Evolutionary conservation across 92 coral and sea anemone genomes (phyloP).

Genomic region (Blastomussa wellsi): DNA sequence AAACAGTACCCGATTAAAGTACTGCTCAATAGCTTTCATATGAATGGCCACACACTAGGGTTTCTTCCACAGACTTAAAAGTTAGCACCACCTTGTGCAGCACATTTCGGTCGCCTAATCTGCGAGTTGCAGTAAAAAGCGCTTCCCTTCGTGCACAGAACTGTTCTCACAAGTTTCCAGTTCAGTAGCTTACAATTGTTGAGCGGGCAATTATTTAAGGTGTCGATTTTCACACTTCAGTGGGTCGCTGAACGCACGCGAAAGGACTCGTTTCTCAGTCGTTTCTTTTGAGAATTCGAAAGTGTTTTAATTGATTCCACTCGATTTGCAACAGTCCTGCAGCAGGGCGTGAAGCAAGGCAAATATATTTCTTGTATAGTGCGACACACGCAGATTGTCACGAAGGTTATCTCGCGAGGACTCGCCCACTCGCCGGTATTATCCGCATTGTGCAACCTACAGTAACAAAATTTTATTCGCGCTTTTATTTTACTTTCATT

Average conservation of each 20-base stretch:
- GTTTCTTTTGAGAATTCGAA: not conserved
- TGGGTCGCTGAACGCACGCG: slow-evolving; percentile 1
- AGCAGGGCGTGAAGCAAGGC: not conserved
- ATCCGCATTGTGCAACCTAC: not conserved
- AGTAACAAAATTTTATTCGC: not conserved
- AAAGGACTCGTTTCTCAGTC: not conserved
- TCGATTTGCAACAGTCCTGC: not conserved
- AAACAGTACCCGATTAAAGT: not conserved
- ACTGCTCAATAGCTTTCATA: not conserved
- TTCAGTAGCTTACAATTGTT: no score
- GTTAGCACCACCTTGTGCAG: not conserved
- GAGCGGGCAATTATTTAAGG: not conserved
- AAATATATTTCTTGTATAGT: not conserved
- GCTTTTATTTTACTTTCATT: not conserved
- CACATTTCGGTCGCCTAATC: not conserved
- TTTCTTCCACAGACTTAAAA: not conserved
- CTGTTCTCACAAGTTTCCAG: not conserved
- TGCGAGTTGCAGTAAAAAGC: not conserved
- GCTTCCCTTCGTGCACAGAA: not conserved
- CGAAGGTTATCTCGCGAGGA: not conserved
- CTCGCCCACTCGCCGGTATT: not conserved
- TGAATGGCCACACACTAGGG: not conserved
- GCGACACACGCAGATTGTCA: not conserved
- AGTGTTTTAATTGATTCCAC: not conserved
- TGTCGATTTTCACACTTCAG: not conserved